phyloP scores from a whole-genome alignment of 1,140 invertebrate species.

The Paralvinella palmiformis region DNA sequence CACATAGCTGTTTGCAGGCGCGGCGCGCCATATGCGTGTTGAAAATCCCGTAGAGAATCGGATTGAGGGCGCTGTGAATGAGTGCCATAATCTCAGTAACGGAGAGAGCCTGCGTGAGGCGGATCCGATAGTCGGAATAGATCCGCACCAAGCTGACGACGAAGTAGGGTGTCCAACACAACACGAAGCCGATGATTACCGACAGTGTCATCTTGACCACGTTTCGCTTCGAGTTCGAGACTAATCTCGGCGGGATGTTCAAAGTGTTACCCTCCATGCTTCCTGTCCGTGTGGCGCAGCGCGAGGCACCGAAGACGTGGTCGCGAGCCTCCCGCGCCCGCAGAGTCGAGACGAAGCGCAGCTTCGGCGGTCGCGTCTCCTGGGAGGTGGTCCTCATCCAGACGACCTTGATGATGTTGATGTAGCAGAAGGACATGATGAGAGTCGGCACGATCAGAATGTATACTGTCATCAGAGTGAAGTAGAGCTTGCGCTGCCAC shows the following conservation, averaged over 20 bases:
- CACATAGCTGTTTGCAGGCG: conserved; percentile 3
- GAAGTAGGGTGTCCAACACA: conserved; percentile 52
- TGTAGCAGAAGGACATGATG: conserved; percentile 43
- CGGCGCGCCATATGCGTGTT: conserved; percentile 19
- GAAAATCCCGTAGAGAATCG: conserved; percentile 40
- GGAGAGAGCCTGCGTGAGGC: conserved; percentile 20
- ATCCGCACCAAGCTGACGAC: conserved; percentile 37
- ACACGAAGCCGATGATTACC: conserved; percentile 50
- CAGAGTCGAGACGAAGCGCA: background rate
- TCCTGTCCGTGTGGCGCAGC: background rate
- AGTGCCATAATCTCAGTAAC: conserved; percentile 34
- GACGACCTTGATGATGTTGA: conserved; percentile 36
- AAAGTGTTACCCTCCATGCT: conserved; percentile 27
- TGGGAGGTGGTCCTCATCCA: conserved; percentile 22
- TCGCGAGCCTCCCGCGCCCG: background rate
- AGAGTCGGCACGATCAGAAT: conserved; percentile 36
- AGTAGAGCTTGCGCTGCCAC: conserved; percentile 43
- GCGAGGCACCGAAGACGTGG: background rate
- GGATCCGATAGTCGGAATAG: conserved; percentile 33
- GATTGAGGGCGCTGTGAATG: conserved; percentile 39
- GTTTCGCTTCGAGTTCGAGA: conserved; percentile 36
- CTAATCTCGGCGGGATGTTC: no score
- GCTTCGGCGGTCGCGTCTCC: background rate
- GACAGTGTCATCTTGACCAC: conserved; percentile 50
- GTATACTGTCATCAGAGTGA: conserved; percentile 35